Evolutionary conservation across 35 echinoderm and acorn worm species (phyloP), one percentile per base, ranked within the genome.

Genomic region (Chiridota heheva): DNA sequence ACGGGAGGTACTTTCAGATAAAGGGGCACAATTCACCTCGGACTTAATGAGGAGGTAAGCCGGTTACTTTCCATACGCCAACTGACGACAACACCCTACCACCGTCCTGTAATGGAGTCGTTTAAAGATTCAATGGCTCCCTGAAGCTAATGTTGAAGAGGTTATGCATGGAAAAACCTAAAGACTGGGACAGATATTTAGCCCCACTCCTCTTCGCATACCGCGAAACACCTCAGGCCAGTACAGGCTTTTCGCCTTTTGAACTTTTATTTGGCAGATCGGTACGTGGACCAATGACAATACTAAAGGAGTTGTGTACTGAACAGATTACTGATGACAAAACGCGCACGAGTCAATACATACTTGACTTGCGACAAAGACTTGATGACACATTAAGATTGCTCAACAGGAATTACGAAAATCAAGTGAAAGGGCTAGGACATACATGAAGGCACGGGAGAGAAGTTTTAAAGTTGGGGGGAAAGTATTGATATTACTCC

Each of bases 401-500:
- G 84, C 84, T 1, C 22, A 41, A 22, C 20, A 67, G n/a, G 64
- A 87, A 22, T n/a, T 87, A 24, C 35, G 28, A 28, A 73, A 59
- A 47, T 84, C 86, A 1, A 69, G 61, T n/a, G 48, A 26, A 17
- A 89, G 35, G 36, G 53, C 82, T 33, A 69, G 58, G 48, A 36
- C 7, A 26, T 49, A 69, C 20, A 80, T 80, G 40, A 40, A 80
- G 20, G 27, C 85, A 16, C 44, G 43, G 13, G 60, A 7, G n/a
- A 61, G 85, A 15, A 24, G 30, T 4, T 64, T 46, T 36, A 44
- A 53, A 55, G 75, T 55, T n/a, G 85, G 85, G 1, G 85, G 81
- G 53, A 76, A 88, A 58, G 85, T 88, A 40, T 35, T 80, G 36
- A 20, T 87, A 0, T 38, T 87, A 66, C 72, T 87, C 4, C 84